A percentile compares a stretch with the other conserved stretches of the same genome.
Evolutionary conservation across 2,113 vertebrate species (phyloP).

Genomic region (Erythrocercus mccallii): DNA sequence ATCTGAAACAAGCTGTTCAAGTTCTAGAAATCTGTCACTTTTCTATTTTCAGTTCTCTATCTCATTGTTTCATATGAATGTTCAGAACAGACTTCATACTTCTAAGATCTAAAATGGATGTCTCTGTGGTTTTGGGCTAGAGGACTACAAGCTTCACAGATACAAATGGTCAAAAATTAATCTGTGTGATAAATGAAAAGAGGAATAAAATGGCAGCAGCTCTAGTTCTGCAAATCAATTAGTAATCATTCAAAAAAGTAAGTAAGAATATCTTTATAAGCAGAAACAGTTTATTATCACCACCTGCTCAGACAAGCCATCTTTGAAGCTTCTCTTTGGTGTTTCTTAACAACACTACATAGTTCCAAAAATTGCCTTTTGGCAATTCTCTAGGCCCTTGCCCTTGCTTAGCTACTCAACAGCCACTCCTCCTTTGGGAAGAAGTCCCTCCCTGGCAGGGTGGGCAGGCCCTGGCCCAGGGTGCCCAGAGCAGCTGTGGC

Average conservation of each 20-base stretch:
- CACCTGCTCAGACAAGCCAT: background rate
- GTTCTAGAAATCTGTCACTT: background rate
- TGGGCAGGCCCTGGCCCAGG: background rate
- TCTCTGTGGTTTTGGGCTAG: background rate
- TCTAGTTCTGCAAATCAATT: background rate
- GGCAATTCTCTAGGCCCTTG: background rate
- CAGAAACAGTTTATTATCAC: background rate
- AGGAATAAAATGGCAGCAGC: background rate
- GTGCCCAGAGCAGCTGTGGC: background rate
- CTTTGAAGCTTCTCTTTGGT: background rate
- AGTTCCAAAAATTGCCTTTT: background rate
- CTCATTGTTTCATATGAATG: background rate
- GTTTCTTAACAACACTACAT: background rate
- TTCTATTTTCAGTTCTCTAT: background rate
- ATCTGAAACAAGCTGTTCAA: background rate
- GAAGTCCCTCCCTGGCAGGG: background rate
- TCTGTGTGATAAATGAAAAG: background rate
- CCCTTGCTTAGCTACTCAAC: background rate
- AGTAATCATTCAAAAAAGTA: background rate
- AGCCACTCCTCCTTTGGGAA: background rate
- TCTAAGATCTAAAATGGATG: background rate
- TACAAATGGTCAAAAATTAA: background rate
- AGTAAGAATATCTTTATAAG: background rate
- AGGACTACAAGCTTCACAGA: background rate
- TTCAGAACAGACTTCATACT: background rate